A percentile compares a stretch with the other conserved stretches of the same genome.
phyloP scores from a whole-genome alignment of 2,888 invertebrate genomes.

The Lymantria dispar region DNA sequence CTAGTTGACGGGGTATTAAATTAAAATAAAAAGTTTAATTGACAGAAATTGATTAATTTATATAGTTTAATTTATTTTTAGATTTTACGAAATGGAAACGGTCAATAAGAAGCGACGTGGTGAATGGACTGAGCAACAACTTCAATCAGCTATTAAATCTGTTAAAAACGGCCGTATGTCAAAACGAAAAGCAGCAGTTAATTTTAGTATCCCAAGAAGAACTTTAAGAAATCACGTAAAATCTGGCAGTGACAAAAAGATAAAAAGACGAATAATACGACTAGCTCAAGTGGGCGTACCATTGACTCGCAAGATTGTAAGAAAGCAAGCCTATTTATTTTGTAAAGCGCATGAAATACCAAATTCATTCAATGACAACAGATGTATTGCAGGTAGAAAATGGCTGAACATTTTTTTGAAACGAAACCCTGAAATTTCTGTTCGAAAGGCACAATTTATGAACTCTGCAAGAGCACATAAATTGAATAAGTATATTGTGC shows the following conservation, averaged over 20 bases:
- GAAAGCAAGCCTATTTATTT: constrained; percentile 8
- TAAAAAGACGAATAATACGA: constrained; percentile 7
- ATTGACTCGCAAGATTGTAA: constrained; percentile 6
- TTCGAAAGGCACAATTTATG: constrained; percentile 15
- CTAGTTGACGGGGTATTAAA: no score
- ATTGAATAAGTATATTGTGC: constrained; percentile 16
- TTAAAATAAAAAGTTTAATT: no score
- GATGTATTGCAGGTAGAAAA: constrained; percentile 8
- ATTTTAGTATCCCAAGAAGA: constrained; percentile 1
- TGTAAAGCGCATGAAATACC: constrained; percentile 11
- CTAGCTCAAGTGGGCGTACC: constrained; percentile 5
- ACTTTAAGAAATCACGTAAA: constrained; percentile 7
- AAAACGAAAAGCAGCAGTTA: neutral
- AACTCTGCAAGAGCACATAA: constrained; percentile 22
- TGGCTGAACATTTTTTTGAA: constrained; percentile 17
- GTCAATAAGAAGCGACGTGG: neutral
- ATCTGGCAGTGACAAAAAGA: constrained; percentile 1
- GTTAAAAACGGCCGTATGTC: neutral
- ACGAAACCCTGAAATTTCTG: constrained; percentile 9
- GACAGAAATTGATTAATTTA: no score
- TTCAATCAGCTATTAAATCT: neutral
- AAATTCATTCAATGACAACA: constrained; percentile 14
- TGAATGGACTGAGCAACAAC: neutral
- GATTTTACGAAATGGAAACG: neutral
- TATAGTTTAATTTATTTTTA: neutral